Evolutionary conservation across 2,888 invertebrate genomes (phyloP).

Genomic region (Tetragnatha montana): DNA sequence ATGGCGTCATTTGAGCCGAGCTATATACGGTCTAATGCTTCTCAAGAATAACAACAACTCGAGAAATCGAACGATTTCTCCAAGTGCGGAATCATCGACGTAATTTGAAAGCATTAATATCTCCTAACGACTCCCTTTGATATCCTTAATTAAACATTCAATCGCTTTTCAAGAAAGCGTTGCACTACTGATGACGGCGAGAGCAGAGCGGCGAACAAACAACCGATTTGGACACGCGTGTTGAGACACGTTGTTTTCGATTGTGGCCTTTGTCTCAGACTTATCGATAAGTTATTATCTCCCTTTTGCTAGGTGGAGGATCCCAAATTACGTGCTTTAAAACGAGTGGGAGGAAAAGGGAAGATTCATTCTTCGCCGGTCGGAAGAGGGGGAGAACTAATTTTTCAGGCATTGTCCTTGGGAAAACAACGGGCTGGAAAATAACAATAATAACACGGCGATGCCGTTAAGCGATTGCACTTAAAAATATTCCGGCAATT

Average conservation of each 20-base stretch:
- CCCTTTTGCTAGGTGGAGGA: slow-evolving; percentile 24
- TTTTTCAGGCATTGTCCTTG: slow-evolving; percentile 25
- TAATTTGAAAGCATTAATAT: not conserved
- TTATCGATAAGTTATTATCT: slow-evolving; percentile 36
- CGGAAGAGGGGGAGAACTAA: slow-evolving; percentile 7
- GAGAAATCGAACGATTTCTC: not conserved
- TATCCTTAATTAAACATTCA: slow-evolving; percentile 8
- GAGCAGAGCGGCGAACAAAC: not conserved
- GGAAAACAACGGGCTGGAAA: not conserved
- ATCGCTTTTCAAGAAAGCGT: not conserved
- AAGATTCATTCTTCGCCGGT: not conserved
- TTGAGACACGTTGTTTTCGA: slow-evolving; percentile 5
- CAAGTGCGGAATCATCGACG: not conserved
- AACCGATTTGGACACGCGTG: not conserved
- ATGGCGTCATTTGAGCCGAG: not conserved
- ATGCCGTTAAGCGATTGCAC: slow-evolving; percentile 27
- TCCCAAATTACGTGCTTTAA: slow-evolving; percentile 26
- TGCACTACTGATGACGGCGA: not conserved
- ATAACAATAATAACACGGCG: slow-evolving; percentile 31
- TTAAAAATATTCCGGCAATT: slow-evolving; percentile 38
- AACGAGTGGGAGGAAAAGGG: slow-evolving; percentile 10
- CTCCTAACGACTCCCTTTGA: not conserved
- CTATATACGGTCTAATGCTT: not conserved
- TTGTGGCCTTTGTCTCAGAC: slow-evolving; percentile 25
- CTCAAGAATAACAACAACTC: not conserved